phyloP scores from a whole-genome alignment of 1,140 invertebrate species.

The Charaxes varanes region DNA sequence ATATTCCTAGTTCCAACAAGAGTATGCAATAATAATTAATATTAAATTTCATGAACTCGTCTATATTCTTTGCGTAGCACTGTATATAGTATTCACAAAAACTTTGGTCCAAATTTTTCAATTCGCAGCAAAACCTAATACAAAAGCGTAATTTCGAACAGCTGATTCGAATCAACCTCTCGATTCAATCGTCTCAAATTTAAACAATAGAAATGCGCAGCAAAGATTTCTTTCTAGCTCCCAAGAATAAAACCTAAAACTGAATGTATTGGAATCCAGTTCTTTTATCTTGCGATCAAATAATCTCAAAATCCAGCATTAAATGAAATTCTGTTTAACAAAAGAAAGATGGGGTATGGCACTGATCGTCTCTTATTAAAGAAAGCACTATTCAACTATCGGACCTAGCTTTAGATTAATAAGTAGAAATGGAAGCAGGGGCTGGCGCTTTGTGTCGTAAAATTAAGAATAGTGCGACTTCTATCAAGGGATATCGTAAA shows the following conservation, averaged over 20 bases:
- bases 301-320: slow-evolving; percentile 4
- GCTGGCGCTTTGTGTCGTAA: too few relatives aligned
- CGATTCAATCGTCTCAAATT: neutral
- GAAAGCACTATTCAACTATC: neutral
- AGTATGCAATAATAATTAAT: too few relatives aligned
- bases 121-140: too few relatives aligned
- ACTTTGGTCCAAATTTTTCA: too few relatives aligned
- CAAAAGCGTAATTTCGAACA: neutral
- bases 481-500: too few relatives aligned
- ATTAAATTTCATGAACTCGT: too few relatives aligned
- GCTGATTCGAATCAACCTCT: neutral
- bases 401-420: too few relatives aligned
- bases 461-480: too few relatives aligned
- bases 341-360: slow-evolving; percentile 5
- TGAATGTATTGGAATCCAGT: neutral
- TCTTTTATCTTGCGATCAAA: neutral
- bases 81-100: too few relatives aligned
- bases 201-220: neutral
- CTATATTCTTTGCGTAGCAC: too few relatives aligned
- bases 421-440: too few relatives aligned
- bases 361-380: neutral
- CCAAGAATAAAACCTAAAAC: slow-evolving; percentile 1
- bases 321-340: slow-evolving; percentile 7
- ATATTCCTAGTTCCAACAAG: too few relatives aligned
- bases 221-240: neutral